phyloP scores from a whole-genome alignment of 2,888 invertebrate species.

The Hedya salicella region DNA sequence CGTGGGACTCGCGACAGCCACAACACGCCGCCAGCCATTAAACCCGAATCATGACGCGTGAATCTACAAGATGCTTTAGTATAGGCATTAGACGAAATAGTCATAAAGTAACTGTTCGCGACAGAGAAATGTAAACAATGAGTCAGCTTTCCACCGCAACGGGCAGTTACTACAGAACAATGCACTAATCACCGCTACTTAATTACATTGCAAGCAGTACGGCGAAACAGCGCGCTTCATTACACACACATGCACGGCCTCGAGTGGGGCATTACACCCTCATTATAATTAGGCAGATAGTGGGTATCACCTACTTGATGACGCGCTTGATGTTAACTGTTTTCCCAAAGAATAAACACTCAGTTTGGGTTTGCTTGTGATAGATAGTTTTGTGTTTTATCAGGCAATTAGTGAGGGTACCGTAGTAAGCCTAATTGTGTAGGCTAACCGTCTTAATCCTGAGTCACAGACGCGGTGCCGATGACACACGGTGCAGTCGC shows the following conservation, averaged over 20 bases:
- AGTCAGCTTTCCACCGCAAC: constrained; percentile 21
- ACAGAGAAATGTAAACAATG: constrained; percentile 22
- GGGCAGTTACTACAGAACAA: constrained; percentile 10
- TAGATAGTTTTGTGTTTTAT: background rate
- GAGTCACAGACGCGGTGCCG: constrained; percentile 4
- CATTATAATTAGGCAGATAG: constrained; percentile 9
- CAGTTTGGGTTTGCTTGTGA: background rate
- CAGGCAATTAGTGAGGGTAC: too few relatives aligned
- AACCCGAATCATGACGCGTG: too few relatives aligned
- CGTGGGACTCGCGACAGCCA: background rate
- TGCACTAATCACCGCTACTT: constrained; percentile 25
- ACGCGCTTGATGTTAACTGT: background rate
- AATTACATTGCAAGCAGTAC: constrained; percentile 7
- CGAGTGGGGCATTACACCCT: constrained; percentile 1
- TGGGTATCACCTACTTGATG: background rate
- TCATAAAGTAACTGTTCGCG: background rate
- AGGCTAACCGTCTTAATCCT: background rate
- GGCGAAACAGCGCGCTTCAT: constrained; percentile 10
- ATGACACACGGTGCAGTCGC: constrained; percentile 25
- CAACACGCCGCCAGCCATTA: too few relatives aligned
- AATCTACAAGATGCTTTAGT: too few relatives aligned
- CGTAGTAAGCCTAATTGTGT: too few relatives aligned
- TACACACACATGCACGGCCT: background rate
- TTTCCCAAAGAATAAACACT: background rate
- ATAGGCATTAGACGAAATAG: too few relatives aligned